Base-by-base conservation (phyloP, 2,797 vertebrate genomes). In the Potorous gilbertii region DNA sequence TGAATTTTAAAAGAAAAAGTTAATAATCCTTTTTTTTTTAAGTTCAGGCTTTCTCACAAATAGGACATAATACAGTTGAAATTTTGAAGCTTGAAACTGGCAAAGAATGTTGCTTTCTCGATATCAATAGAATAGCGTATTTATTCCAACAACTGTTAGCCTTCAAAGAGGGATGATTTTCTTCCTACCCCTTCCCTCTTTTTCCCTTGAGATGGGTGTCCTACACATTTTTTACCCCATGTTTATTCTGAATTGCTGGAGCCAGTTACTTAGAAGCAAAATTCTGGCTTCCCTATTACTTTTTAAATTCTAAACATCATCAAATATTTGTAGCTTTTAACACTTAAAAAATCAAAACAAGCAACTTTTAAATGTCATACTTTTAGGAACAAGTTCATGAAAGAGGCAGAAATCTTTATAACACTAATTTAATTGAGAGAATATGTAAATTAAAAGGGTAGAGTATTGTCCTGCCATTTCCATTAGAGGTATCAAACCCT, bases 1-100 rank as follows among this genome's bases (percentile, higher is more conserved):
- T 9, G 31, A 1, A 9, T 40, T 28, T 94, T 91, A 90, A 90
- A 92, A 91, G 56, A 91, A 96, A 97, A 93, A 90, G 29, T 90
- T 89, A 59, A 18, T 57, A 92, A 5, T 29, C 50, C 18, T 91
- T 55, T 91, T 91, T 91, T 91, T 57, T 93, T 81, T 59, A 93
- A 74, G 34, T 54, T 93, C 91, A 29, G 11, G 14, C 55, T 93
- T 90, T 94, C 59, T 92, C 59, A 66, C 81, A 81, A 91, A 55
- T 91, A 96, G 92, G 13, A 93, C 14, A 92, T 1, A 0, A 94
- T 96, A 31, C 5, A 92, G 4, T 54, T 10, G 90, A 96, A 46
- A 91, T 55, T 89, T 93, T 90, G 54, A 90, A 94, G 8, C 89
- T 24, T 81, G n/a, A 96, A 97, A 28, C 56, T 81, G 95, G 14